These are phyloP conservation scores for Carassius gibelio DNA, from an alignment of 2,113 vertebrate species.

Conservation along the genomic window DNA sequence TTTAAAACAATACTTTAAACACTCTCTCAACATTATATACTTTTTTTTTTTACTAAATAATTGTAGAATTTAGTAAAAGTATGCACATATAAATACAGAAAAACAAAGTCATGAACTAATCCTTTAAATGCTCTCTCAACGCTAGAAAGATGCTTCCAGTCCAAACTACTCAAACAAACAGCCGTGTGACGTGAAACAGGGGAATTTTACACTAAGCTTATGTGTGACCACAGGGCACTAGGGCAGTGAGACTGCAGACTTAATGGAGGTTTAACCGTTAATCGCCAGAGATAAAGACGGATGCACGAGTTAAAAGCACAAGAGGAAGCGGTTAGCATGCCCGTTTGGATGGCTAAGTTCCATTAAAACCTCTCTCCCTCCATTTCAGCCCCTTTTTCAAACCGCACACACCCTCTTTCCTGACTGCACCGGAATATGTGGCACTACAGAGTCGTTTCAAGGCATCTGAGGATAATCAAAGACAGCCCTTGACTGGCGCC, in stretches of 20 bases:
- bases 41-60: too few relatives aligned
- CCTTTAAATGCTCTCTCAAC: too few relatives aligned
- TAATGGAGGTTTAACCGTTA: not conserved
- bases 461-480: not conserved
- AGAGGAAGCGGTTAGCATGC: not conserved
- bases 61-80: too few relatives aligned
- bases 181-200: not conserved
- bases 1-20: too few relatives aligned
- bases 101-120: too few relatives aligned
- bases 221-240: conserved; percentile 17
- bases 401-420: conserved; percentile 15
- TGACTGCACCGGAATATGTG: conserved; percentile 59
- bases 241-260: conserved; percentile 11
- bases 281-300: conserved; percentile 12
- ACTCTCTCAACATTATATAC: too few relatives aligned
- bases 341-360: conserved; percentile 77
- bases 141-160: too few relatives aligned
- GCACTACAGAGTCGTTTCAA: conserved; percentile 85
- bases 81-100: too few relatives aligned
- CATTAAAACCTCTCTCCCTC: conserved; percentile 82
- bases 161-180: too few relatives aligned
- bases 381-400: conserved; percentile 22
- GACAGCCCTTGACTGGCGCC: not conserved
- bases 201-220: not conserved
- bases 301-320: conserved; percentile 21